These are phyloP conservation scores for Aleiodes testaceus DNA, from an alignment of 2,888 invertebrate genomes.

Conservation along the genomic window DNA sequence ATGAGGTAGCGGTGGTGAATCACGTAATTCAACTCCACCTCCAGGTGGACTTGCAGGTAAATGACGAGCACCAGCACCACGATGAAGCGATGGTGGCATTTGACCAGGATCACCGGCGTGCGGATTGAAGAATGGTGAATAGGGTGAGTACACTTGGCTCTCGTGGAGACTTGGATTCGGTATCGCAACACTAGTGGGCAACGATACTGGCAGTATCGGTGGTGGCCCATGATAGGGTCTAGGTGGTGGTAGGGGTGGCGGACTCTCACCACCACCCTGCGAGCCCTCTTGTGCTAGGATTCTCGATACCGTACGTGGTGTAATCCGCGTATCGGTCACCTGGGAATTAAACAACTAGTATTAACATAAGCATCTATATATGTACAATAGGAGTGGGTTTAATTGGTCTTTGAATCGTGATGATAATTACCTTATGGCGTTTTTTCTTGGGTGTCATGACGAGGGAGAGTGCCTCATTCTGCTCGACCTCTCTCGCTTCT, in stretches of 20 bases:
- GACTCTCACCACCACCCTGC: conserved; percentile 75
- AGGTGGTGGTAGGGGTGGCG: conserved; percentile 76
- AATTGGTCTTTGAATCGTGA: neutral
- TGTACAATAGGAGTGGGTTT: conserved; percentile 32
- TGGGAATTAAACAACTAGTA: conserved; percentile 58
- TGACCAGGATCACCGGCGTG: conserved; percentile 69
- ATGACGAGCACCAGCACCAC: conserved; percentile 67
- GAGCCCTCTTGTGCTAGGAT: conserved; percentile 88
- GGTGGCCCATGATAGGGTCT: conserved; percentile 82
- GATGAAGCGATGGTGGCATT: conserved; percentile 63
- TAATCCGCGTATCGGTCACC: conserved; percentile 92
- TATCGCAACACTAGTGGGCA: conserved; percentile 97
- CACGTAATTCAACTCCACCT: conserved; percentile 81
- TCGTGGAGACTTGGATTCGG: conserved; percentile 96
- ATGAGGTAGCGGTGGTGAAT: conserved; percentile 87
- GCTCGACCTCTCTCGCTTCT: conserved; percentile 81
- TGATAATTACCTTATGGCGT: conserved; percentile 85
- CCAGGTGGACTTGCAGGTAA: conserved; percentile 77
- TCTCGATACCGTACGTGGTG: conserved; percentile 91
- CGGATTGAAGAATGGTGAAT: conserved; percentile 89
- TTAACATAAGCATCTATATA: conserved; percentile 51
- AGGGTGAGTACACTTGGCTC: conserved; percentile 93
- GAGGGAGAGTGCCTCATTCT: conserved; percentile 94
- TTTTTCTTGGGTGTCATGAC: conserved; percentile 97
- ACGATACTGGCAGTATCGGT: conserved; percentile 89